Conservation (phyloP, 2,888 invertebrate species). For the Philaethria dido region DNA sequence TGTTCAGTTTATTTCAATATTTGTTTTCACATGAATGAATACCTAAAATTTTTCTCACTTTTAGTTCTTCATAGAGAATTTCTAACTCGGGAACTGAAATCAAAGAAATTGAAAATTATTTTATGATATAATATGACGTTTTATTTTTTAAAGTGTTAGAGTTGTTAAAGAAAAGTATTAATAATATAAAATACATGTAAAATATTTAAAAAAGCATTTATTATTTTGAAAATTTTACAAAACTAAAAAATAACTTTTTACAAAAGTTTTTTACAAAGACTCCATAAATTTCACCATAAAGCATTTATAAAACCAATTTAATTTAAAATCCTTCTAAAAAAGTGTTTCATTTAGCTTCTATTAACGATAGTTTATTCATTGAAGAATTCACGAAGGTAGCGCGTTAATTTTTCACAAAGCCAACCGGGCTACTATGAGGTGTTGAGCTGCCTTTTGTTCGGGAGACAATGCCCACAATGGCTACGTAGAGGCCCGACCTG, state of each 20-base stretch:
- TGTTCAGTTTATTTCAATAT: too few species aligned
- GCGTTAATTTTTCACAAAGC: slow-evolving; percentile 70
- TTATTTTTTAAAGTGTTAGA: too few species aligned
- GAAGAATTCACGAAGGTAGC: slow-evolving; percentile 54
- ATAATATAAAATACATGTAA: too few species aligned
- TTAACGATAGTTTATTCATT: slow-evolving; percentile 7
- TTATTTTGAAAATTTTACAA: too few species aligned
- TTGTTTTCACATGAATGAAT: too few species aligned
- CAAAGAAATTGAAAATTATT: too few species aligned
- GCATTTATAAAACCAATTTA: background rate
- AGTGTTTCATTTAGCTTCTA: slow-evolving; percentile 15
- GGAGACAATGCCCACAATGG: slow-evolving; percentile 68
- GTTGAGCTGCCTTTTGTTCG: slow-evolving; percentile 68
- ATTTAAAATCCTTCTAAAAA: background rate
- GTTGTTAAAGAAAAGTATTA: too few species aligned
- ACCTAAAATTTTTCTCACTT: too few species aligned
- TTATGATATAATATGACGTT: too few species aligned
- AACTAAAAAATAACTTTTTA: background rate
- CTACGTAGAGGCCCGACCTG: slow-evolving; percentile 64
- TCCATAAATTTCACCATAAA: background rate
- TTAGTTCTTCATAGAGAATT: too few species aligned
- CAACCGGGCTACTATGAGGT: slow-evolving; percentile 67
- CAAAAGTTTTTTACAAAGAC: background rate
- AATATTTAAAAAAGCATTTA: too few species aligned
- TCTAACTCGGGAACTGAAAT: too few species aligned